Evolutionary conservation across 1,140 invertebrate genomes (phyloP).

Genomic region (Microplitis demolitor): DNA sequence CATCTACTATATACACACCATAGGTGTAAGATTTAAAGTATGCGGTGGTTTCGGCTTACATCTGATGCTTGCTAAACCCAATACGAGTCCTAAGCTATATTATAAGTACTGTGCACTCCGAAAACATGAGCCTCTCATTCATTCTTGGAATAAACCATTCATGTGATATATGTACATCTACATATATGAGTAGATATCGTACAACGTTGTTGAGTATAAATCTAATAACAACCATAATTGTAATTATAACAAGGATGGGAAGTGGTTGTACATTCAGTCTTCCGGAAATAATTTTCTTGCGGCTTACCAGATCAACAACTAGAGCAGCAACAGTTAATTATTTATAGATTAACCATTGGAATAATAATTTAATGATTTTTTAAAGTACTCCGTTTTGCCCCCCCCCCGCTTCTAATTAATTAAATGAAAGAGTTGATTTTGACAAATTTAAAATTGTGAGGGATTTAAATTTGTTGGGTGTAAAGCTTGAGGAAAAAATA

Average conservation of each 20-base stretch:
- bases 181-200: background rate
- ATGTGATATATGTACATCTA: background rate
- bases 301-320: too few species aligned
- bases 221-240: background rate
- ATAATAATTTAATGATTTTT: too few species aligned
- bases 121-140: conserved; percentile 25
- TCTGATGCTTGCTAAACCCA: conserved; percentile 3
- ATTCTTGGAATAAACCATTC: conserved; percentile 21
- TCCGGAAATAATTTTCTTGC: too few species aligned
- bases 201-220: background rate
- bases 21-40: conserved; percentile 5
- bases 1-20: background rate
- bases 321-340: too few species aligned
- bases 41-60: conserved; percentile 14
- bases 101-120: conserved; percentile 15
- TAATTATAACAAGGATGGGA: background rate
- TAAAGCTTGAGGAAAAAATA: background rate
- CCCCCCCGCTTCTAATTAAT: too few species aligned
- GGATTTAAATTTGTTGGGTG: background rate
- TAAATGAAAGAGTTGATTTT: too few species aligned
- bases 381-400: too few species aligned
- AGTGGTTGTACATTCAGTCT: background rate
- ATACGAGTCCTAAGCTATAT: background rate
- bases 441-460: background rate
- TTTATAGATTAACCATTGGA: too few species aligned